A percentile compares a stretch with the other conserved stretches of the same genome.
Evolutionary conservation across 1,140 invertebrate species (phyloP).

Genomic region (Ruditapes philippinarum): DNA sequence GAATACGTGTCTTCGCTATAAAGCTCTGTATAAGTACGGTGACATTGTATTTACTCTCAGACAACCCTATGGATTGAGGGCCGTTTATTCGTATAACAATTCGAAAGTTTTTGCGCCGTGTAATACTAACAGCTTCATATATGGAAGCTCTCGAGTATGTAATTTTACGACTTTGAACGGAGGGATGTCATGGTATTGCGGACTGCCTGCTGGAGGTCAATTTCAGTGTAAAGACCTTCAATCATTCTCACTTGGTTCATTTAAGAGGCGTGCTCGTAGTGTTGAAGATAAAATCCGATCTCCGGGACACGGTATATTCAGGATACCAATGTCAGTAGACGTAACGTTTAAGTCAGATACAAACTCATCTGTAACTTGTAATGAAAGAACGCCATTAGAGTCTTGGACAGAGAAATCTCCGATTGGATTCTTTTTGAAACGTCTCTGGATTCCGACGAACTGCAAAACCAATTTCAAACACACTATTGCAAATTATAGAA

Average conservation of each 20-base stretch:
- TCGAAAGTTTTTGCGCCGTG: slow-evolving; percentile 2
- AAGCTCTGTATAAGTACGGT: slow-evolving; percentile 23
- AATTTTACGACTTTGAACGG: slow-evolving; percentile 44
- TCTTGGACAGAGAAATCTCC: slow-evolving; percentile 30
- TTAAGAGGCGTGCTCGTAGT: neutral
- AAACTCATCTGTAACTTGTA: neutral
- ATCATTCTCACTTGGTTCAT: neutral
- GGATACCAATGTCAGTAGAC: neutral
- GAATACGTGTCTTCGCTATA: slow-evolving; percentile 34
- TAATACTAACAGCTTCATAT: neutral
- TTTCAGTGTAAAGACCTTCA: slow-evolving; percentile 19
- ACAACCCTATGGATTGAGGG: neutral
- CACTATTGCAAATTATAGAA: neutral
- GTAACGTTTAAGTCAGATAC: neutral
- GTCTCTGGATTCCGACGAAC: neutral
- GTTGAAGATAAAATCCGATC: neutral
- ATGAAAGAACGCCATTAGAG: neutral
- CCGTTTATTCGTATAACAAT: neutral
- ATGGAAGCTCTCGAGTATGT: neutral
- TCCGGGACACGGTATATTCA: neutral
- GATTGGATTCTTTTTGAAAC: slow-evolving; percentile 11
- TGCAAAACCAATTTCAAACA: neutral
- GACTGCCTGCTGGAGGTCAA: neutral
- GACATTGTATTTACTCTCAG: neutral
- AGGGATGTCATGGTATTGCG: slow-evolving; percentile 49